These are phyloP conservation scores for Oscheius sp. DNA, from an alignment of 2,888 invertebrate genomes.

Conservation along the genomic window DNA sequence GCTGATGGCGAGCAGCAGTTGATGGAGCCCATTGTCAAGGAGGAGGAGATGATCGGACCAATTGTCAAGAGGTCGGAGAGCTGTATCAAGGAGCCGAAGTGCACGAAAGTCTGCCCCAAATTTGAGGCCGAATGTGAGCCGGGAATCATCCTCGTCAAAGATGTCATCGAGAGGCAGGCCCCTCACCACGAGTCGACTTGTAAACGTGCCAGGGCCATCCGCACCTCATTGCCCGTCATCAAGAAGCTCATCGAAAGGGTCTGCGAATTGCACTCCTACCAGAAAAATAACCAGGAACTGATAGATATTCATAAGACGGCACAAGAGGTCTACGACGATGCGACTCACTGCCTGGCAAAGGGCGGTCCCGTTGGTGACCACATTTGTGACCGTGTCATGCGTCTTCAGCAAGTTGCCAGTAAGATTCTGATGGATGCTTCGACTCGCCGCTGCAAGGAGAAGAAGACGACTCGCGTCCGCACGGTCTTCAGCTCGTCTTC, in stretches of 20 bases:
- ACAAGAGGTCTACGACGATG: slow-evolving; percentile 1
- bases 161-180: not conserved
- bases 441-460: not conserved
- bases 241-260: not conserved
- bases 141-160: slow-evolving; percentile 7
- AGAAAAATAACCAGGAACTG: slow-evolving; percentile 1
- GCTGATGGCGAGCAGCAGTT: not conserved
- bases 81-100: not conserved
- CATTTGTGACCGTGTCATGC: slow-evolving; percentile 1
- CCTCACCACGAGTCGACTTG: slow-evolving; percentile 2
- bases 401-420: not conserved
- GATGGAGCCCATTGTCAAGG: not conserved
- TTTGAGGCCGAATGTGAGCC: not conserved
- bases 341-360: not conserved
- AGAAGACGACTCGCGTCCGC: not conserved
- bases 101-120: not conserved
- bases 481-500: slow-evolving; percentile 12
- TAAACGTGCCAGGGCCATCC: not conserved
- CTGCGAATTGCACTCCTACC: not conserved
- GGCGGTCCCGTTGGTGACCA: not conserved
- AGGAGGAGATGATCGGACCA: not conserved
- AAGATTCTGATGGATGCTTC: not conserved
- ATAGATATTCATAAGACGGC: not conserved
- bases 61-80: not conserved
- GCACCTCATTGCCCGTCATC: slow-evolving; percentile 15